Conservation (phyloP, 2,888 invertebrate genomes). For the Orthosia gothica region DNA sequence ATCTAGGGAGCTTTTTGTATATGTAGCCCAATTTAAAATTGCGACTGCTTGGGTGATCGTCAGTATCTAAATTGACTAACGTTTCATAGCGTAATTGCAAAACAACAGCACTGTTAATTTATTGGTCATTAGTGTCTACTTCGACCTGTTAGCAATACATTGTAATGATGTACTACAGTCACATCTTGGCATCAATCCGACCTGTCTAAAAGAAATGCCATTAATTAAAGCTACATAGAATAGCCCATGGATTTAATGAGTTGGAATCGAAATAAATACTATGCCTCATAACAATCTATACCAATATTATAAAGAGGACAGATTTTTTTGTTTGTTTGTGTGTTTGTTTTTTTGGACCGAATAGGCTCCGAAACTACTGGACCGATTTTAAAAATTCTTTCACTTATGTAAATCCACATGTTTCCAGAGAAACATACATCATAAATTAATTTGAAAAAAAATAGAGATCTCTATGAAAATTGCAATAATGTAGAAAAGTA, state of each 20-base stretch:
- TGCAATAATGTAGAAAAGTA: no score
- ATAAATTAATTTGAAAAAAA: no score
- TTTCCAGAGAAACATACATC: no score
- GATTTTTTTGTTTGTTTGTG: no score
- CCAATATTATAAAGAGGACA: no score
- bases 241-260: neutral
- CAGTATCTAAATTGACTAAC: neutral
- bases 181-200: conserved; percentile 2
- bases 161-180: conserved; percentile 7
- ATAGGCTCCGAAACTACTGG: no score
- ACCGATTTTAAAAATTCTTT: no score
- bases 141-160: conserved; percentile 18
- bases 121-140: conserved; percentile 23
- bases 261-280: neutral
- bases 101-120: conserved; percentile 29
- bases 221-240: neutral
- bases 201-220: neutral
- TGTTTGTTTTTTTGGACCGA: no score
- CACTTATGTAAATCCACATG: no score
- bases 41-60: neutral
- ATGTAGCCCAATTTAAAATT: neutral
- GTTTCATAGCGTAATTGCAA: conserved; percentile 19
- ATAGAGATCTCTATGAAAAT: no score
- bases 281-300: no score
- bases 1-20: no score